Evolutionary conservation across 2,797 vertebrate species (phyloP), one percentile per base, ranked within the genome.

Genomic region (Pseudotriccus pelzelni): DNA sequence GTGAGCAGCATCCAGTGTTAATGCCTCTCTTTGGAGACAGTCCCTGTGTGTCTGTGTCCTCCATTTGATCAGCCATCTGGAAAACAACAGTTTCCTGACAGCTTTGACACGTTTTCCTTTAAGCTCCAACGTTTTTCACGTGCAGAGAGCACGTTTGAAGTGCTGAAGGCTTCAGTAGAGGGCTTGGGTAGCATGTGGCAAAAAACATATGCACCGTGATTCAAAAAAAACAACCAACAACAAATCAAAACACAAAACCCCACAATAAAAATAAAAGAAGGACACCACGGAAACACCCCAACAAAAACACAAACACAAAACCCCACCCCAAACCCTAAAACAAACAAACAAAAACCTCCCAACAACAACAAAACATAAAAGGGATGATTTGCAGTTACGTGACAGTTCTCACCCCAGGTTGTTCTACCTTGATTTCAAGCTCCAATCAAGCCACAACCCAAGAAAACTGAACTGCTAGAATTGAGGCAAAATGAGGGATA

Each of bases 61-160:
- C 53, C 59, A 19, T 95, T 84, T 94, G 64, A 84, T 81, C 32
- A 93, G 49, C 80, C 69, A 78, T 78, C 83, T 94, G 85, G 87
- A 81, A 92, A 95, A 89, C 0, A 2, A 56, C 37, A 72, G 30
- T 14, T 64, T 91, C 55, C 76, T 69, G 72, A 93, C 82, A 56
- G 89, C 53, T 90, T 89, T 72, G 37, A 59, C 90, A 84, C 15
- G 63, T 87, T 93, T 94, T 60, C 37, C 49, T 93, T 77, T 64
- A 9, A 87, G 56, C 56, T 93, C 49, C 30, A 4, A 18, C 34
- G 17, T 27, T 70, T 53, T 64, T 83, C 81, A 50, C n/a, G 47
- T 28, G 37, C 52, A 94, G 80, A 84, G 55, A 89, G 24, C 3
- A 2, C 44, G 10, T 90, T 10, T 82, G 62, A 81, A 28, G 8